Base-by-base conservation (phyloP, 2,888 invertebrate genomes). In the Dendrolimus houi region DNA sequence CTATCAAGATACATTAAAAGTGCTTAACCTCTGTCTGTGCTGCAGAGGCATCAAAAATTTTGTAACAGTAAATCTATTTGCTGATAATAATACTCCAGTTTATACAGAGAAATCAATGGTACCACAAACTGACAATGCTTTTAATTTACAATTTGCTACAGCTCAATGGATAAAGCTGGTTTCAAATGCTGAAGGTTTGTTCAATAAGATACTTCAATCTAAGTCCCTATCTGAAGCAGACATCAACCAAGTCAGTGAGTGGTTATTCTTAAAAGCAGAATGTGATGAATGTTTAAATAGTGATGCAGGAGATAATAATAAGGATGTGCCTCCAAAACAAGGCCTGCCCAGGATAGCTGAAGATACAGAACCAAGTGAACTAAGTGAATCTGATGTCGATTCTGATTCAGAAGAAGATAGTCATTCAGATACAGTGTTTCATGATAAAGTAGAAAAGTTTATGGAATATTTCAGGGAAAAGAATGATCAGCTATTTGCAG, bases 181-280 rank as follows among this genome's bases (percentile, higher is more conserved):
- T 8, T 92, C 95, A 6, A 96, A 96, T 88, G 96, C 96, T 2
- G 96, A 96, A 76, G 95, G 95, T 29, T 82, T 97, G n/a, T 95
- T 95, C 81, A 93, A 94, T 81, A 95, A 93, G 79, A 91, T 96
- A 54, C 91, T 96, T 55, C 92, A 93, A 13, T 94, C 93, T 53
- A 94, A 94, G 70, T 91, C 93, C n/a, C 77, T 96, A 58, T 92
- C 94, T 10, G 94, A 94, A 57, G 85, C 92, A 60, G 95, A 96
- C 74, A 92, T 94, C 64, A 95, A 95, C 71, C 95, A 95, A 82
- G 87, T 91, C 8, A 91, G 95, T 72, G 95, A 96, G 66, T 97
- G 97, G 97, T 85, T 97, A 14, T 96, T 95, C 70, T 85, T 96
- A 61, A 96, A 96, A 74, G 96, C 96, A 66, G 97, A 97, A 81